phyloP scores from a whole-genome alignment of 2,888 invertebrate species.

The Agonopterix alstromeriana region DNA sequence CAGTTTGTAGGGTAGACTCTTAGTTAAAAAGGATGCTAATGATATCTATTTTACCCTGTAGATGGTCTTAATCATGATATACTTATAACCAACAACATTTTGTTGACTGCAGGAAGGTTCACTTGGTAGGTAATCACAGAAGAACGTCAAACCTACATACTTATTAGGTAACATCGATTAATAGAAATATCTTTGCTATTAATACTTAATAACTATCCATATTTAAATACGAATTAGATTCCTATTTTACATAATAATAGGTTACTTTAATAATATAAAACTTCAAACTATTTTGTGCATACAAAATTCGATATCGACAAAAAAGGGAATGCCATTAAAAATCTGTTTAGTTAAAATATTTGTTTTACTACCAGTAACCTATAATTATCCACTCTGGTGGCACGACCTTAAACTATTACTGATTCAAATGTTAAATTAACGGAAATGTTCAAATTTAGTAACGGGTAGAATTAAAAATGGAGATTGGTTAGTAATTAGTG shows the following conservation, averaged over 20 bases:
- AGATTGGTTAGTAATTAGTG: slow-evolving; percentile 25
- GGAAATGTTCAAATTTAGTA: slow-evolving; percentile 28
- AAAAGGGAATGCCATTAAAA: slow-evolving; percentile 18
- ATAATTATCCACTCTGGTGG: slow-evolving; percentile 51
- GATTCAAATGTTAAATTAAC: slow-evolving; percentile 26
- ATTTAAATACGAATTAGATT: not conserved
- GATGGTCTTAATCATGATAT: no score
- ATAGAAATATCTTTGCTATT: no score
- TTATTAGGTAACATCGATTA: no score
- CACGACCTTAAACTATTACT: slow-evolving; percentile 24
- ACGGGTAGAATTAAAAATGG: slow-evolving; percentile 19
- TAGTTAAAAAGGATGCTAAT: no score
- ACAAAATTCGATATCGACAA: slow-evolving; percentile 3
- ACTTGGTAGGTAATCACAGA: no score
- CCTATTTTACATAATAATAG: slow-evolving; percentile 1
- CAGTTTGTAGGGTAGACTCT: no score
- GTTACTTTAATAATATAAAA: not conserved
- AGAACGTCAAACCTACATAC: no score
- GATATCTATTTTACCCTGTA: no score
- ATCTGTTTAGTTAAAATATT: slow-evolving; percentile 29
- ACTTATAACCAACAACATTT: no score
- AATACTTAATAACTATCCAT: no score
- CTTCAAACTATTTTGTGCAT: slow-evolving; percentile 1
- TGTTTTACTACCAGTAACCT: slow-evolving; percentile 34
- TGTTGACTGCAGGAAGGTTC: no score